These are phyloP conservation scores for Gobio gobio DNA, from an alignment of 2,113 vertebrate genomes.

Conservation along the genomic window DNA sequence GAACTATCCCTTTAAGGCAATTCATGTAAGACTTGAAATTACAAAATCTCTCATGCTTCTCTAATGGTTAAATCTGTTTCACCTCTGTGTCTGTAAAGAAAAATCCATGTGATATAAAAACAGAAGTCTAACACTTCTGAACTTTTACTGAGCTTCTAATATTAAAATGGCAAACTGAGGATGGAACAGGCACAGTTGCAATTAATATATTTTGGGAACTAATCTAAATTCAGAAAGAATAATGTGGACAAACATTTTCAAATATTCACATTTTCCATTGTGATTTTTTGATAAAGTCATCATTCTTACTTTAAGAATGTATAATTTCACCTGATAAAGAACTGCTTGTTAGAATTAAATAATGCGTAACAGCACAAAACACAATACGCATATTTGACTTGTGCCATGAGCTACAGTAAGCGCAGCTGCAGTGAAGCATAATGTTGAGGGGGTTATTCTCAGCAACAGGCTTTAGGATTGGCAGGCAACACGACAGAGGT, in stretches of 20 bases:
- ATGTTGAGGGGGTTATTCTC: slow-evolving; percentile 3
- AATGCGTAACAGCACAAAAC: neutral
- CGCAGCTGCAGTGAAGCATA: neutral
- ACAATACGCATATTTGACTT: neutral
- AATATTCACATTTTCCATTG: neutral
- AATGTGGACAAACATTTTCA: neutral
- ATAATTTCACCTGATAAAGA: neutral
- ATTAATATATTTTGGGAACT: neutral
- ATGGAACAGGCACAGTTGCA: neutral
- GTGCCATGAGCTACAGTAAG: neutral
- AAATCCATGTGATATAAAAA: neutral
- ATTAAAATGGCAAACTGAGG: neutral
- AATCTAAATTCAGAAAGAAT: neutral
- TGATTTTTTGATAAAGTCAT: neutral
- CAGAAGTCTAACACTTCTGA: neutral
- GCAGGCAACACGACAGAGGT: neutral
- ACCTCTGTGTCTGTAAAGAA: neutral
- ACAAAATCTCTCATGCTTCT: neutral
- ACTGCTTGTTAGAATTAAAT: neutral
- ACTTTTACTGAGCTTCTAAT: neutral
- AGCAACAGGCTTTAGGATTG: neutral
- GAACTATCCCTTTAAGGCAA: neutral
- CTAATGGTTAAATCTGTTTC: neutral
- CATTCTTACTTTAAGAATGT: neutral
- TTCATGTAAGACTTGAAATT: neutral